Conservation (phyloP, 2,797 vertebrate genomes). For the Notamacropus eugenii region DNA sequence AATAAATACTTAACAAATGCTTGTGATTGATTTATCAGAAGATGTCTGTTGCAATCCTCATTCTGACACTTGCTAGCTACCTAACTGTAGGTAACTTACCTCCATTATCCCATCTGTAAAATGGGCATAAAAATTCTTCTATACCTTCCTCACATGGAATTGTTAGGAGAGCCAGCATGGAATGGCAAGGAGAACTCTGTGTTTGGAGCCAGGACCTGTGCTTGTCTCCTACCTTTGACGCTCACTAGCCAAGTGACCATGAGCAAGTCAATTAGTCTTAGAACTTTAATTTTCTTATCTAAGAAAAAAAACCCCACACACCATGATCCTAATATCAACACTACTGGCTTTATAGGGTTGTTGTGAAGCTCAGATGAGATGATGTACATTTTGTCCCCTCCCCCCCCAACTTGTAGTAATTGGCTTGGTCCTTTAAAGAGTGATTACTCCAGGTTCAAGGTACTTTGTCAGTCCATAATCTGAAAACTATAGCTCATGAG, state of each 20-base stretch:
- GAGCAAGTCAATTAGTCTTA: not conserved
- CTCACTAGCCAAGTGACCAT: not conserved
- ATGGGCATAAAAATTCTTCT: not conserved
- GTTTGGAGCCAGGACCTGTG: not conserved
- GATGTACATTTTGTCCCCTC: not conserved
- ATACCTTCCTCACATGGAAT: not conserved
- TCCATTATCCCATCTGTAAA: not conserved
- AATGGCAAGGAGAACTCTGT: not conserved
- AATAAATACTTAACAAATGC: not conserved
- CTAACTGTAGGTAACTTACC: not conserved
- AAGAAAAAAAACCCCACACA: not conserved
- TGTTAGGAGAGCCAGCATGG: not conserved
- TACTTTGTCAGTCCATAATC: not conserved
- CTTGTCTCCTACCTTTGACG: not conserved
- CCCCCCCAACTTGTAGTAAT: not conserved
- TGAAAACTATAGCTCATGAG: not conserved
- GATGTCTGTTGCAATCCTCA: not conserved
- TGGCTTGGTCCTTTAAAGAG: not conserved
- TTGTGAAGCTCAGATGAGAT: not conserved
- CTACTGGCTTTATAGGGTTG: not conserved
- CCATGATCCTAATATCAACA: not conserved
- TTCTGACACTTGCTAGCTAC: not conserved
- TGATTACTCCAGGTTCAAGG: not conserved
- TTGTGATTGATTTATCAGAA: not conserved
- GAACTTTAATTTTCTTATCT: not conserved